A percentile compares a stretch with the other conserved stretches of the same genome.
Evolutionary conservation across 1,140 invertebrate species (phyloP).

Genomic region (Sinella curviseta): DNA sequence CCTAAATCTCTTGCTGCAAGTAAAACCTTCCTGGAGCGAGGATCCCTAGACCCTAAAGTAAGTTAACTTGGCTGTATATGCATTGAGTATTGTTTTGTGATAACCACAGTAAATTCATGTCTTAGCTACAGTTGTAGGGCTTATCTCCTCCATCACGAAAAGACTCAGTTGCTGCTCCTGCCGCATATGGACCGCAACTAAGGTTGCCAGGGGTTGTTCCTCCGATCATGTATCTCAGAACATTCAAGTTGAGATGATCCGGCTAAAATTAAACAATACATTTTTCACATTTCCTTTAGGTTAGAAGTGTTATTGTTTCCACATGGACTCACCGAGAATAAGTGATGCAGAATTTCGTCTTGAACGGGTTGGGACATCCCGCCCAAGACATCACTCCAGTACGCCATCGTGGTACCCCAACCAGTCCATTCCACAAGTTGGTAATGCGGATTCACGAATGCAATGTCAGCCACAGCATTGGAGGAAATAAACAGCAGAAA

Average conservation of each 20-base stretch:
- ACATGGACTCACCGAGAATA: constrained; percentile 39
- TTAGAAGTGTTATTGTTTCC: no score
- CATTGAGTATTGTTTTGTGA: no score
- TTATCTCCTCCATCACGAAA: constrained; percentile 39
- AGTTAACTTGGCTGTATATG: neutral
- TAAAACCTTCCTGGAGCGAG: constrained; percentile 29
- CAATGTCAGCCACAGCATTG: neutral
- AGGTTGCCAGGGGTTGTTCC: constrained; percentile 42
- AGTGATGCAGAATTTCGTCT: constrained; percentile 36
- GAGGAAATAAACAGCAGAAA: no score
- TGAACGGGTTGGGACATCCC: constrained; percentile 36
- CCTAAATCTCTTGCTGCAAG: constrained; percentile 32
- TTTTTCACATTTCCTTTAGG: neutral
- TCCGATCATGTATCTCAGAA: constrained; percentile 45
- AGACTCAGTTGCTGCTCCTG: constrained; percentile 43
- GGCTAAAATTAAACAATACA: constrained; percentile 37
- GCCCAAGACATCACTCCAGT: constrained; percentile 42
- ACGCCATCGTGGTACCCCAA: constrained; percentile 38
- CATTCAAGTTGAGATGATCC: constrained; percentile 43
- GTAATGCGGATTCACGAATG: constrained; percentile 31
- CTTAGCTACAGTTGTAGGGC: constrained; percentile 37
- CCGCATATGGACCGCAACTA: constrained; percentile 32
- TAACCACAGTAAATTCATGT: no score
- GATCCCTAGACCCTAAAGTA: constrained; percentile 38
- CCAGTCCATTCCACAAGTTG: constrained; percentile 29